Percentiles rank a stretch among this genome's conserved stretches.
Conservation (phyloP, 2,113 vertebrate genomes). For the Pteropus alecto region DNA sequence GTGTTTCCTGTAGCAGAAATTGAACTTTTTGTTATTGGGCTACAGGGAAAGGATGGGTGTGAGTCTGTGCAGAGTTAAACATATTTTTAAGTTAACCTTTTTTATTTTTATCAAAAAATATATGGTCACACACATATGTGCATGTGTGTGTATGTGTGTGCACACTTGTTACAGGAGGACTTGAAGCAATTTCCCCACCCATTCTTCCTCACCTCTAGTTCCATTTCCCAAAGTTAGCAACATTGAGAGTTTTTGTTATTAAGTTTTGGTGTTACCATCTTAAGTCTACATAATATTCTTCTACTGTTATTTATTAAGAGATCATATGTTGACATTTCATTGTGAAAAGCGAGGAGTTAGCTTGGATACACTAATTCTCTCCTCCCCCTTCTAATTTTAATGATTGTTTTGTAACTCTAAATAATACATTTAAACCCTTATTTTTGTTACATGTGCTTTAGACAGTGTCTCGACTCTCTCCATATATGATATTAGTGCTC, state of each 20-base stretch:
- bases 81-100: not conserved
- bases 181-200: not conserved
- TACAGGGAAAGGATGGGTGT: not conserved
- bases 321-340: not conserved
- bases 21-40: not conserved
- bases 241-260: not conserved
- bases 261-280: not conserved
- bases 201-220: not conserved
- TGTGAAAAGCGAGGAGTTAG: not conserved
- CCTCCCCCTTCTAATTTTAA: not conserved
- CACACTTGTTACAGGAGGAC: not conserved
- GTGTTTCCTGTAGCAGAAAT: not conserved
- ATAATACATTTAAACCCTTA: not conserved
- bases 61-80: not conserved
- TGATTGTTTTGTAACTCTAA: not conserved
- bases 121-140: not conserved
- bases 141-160: too few relatives aligned
- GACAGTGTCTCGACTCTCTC: not conserved
- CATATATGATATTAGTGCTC: not conserved
- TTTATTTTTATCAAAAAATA: not conserved
- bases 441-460: not conserved
- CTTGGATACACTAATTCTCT: not conserved
- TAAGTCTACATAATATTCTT: not conserved
- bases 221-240: not conserved
- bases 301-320: not conserved